phyloP scores from a whole-genome alignment of 2,797 vertebrate species.

The Rhinella marina region DNA sequence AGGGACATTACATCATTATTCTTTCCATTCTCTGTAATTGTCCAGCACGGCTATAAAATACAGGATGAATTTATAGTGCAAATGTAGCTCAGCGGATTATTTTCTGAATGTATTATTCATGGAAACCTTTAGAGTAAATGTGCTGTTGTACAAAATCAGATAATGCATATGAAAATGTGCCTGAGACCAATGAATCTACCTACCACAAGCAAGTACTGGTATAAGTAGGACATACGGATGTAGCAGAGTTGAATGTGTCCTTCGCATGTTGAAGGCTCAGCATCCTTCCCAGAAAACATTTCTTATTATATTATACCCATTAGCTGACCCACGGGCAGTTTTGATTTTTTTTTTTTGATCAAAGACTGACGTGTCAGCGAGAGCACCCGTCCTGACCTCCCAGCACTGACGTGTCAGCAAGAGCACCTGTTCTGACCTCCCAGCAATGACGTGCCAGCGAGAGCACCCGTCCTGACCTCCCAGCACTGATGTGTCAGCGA shows the following conservation, averaged over 20 bases:
- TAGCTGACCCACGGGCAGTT: too few species aligned
- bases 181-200: background rate
- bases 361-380: too few species aligned
- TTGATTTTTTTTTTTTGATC: too few species aligned
- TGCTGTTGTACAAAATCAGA: background rate
- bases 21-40: background rate
- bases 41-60: background rate
- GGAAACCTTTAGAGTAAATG: constrained; percentile 9
- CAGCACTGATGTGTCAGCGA: too few species aligned
- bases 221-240: background rate
- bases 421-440: too few species aligned
- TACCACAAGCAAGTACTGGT: too few species aligned
- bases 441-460: too few species aligned
- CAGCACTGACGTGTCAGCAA: too few species aligned
- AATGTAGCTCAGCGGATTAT: constrained; percentile 19
- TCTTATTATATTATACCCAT: too few species aligned
- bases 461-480: too few species aligned
- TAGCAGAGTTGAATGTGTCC: background rate
- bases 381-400: too few species aligned
- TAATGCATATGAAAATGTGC: constrained; percentile 13
- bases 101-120: constrained; percentile 36
- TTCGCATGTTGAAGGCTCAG: background rate
- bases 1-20: background rate
- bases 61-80: constrained; percentile 17
- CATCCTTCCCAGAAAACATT: too few species aligned